Base-by-base conservation (phyloP, 2,797 vertebrate genomes). In the Etheostoma perlongum region DNA sequence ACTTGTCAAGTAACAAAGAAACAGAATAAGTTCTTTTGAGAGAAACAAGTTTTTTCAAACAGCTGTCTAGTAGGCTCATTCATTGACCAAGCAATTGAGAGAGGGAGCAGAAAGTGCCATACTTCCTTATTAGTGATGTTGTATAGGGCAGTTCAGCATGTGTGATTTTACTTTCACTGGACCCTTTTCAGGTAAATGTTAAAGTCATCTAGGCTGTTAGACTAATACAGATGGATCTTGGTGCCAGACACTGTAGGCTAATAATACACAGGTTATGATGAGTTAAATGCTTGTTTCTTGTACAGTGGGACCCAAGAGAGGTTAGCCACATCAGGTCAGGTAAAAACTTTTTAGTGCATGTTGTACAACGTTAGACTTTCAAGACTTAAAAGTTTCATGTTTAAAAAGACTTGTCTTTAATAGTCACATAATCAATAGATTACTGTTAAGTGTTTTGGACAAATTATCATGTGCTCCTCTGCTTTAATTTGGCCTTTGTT, bases 31-130 rank as follows among this genome's bases (percentile, higher is more conserved):
- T 49, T 42, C 12, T 16, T 67, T 15, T 42, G 27, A 33, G 27
- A 10, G 36, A 47, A 75, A 61, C 11, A 30, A 10, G 15, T 23
- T 23, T 40, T 36, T 40, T 36, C 2, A 36, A 36, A 36, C 36
- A 10, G 9, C 9, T 58, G 74, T 81, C 58, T 64, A 9, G 21
- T 18, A 59, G 27, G 19, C 53, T 76, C 60, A 52, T 27, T 27
- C 30, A 21, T 49, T 79, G 18, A 78, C 36, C 55, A 48, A 62
- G 52, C 16, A 53, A 23, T 60, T 5, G 5, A 72, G 42, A 69
- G 48, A 48, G 53, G 67, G 81, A 89, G 86, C 85, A 68, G 78
- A 88, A 88, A 87, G 72, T 55, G 52, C 55, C 77, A 72, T 54
- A 72, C 79, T 93, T 91, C 84, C 85, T 88, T 58, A 46, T 83